phyloP scores from a whole-genome alignment of 2,797 vertebrate genomes.

The Microchirus variegatus region DNA sequence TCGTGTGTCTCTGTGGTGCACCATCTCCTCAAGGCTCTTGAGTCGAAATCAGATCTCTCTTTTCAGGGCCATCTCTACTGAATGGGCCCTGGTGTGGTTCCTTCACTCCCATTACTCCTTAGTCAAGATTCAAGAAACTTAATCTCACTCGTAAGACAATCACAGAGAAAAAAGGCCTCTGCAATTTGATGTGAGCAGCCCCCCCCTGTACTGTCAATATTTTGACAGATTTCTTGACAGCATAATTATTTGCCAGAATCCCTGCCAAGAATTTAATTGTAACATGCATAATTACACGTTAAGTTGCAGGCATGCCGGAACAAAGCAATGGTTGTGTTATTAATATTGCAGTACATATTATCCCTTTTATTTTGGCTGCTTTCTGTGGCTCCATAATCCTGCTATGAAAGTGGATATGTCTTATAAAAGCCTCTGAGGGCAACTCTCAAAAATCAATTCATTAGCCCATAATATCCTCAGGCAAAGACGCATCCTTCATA shows the following conservation, averaged over 20 bases:
- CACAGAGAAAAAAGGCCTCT: constrained; percentile 45
- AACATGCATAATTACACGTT: constrained; percentile 81
- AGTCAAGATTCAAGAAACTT: constrained; percentile 63
- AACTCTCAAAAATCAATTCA: constrained; percentile 80
- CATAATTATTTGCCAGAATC: constrained; percentile 77
- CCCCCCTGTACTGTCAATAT: constrained; percentile 77
- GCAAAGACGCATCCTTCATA: constrained; percentile 72
- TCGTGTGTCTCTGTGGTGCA: constrained; percentile 58
- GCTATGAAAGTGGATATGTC: constrained; percentile 71
- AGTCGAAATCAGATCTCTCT: constrained; percentile 64
- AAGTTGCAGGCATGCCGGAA: constrained; percentile 67
- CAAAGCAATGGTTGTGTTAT: constrained; percentile 66
- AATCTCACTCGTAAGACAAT: constrained; percentile 73
- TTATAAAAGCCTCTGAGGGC: constrained; percentile 56
- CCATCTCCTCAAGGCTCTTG: constrained; percentile 58
- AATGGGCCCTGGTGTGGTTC: constrained; percentile 62
- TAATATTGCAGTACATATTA: constrained; percentile 67
- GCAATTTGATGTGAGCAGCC: constrained; percentile 57
- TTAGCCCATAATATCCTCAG: constrained; percentile 69
- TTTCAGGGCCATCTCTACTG: constrained; percentile 59
- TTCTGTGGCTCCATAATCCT: constrained; percentile 64
- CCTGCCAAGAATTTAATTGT: constrained; percentile 82
- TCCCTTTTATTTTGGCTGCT: constrained; percentile 65
- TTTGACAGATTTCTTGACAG: constrained; percentile 80
- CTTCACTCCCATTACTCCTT: constrained; percentile 55